Evolutionary conservation across 1,140 invertebrate species (phyloP).

Genomic region (Heliconius melpomene): DNA sequence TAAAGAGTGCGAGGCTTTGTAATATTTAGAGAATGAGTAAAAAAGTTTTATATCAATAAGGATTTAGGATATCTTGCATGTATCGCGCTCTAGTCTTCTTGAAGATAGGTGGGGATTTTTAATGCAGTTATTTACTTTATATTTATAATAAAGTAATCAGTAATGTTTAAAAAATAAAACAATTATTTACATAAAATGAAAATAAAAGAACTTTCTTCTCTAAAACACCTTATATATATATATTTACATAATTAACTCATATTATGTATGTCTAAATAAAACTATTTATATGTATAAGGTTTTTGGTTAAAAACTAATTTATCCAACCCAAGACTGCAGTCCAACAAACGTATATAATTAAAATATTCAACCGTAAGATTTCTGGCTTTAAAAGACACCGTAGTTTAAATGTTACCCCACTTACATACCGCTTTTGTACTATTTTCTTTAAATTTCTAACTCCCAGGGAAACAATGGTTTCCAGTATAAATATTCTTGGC

Average conservation of each 20-base stretch:
- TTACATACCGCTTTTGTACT: constrained; percentile 33
- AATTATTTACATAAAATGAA: too few relatives aligned
- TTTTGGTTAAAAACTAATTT: neutral
- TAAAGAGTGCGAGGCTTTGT: too few relatives aligned
- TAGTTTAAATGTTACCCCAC: constrained; percentile 11
- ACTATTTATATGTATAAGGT: neutral
- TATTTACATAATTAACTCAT: too few relatives aligned
- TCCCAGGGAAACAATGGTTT: constrained; percentile 33
- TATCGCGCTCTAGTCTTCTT: neutral
- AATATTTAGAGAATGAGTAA: too few relatives aligned
- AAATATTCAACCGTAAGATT: constrained; percentile 23
- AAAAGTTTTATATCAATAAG: too few relatives aligned
- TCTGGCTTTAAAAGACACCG: constrained; percentile 13
- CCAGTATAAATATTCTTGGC: constrained; percentile 35
- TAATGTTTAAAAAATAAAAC: too few relatives aligned
- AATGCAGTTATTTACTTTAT: neutral
- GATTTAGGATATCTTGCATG: too few relatives aligned
- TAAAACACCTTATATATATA: too few relatives aligned
- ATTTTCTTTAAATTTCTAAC: constrained; percentile 42
- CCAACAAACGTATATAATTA: constrained; percentile 1
- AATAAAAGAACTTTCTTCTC: too few relatives aligned
- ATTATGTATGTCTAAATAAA: too few relatives aligned
- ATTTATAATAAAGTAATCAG: too few relatives aligned
- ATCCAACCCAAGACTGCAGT: neutral
- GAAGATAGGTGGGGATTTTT: neutral